These are phyloP conservation scores for Trichoplusia ni DNA, from an alignment of 1,140 invertebrate species.

Conservation along the genomic window DNA sequence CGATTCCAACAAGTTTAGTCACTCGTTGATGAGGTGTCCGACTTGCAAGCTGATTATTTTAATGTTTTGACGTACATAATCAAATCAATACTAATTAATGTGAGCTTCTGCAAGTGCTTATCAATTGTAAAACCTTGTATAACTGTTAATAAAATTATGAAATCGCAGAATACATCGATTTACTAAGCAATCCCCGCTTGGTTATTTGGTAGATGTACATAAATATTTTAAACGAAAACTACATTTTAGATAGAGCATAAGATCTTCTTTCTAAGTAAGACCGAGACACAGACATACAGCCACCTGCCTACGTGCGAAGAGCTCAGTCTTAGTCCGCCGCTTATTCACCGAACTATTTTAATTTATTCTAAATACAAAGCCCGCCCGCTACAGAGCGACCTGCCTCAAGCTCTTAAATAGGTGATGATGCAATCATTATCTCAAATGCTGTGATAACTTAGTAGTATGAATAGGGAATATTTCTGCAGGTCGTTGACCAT, in stretches of 20 bases:
- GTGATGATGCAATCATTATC: slow-evolving; percentile 22
- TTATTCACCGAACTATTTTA: slow-evolving; percentile 76
- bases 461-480: neutral
- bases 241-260: neutral
- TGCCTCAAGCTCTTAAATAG: slow-evolving; percentile 12
- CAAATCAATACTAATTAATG: too few species aligned
- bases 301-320: slow-evolving; percentile 38
- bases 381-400: neutral
- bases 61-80: too few species aligned
- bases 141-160: too few species aligned
- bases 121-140: too few species aligned
- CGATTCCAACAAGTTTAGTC: too few species aligned
- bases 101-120: too few species aligned
- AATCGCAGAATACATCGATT: too few species aligned
- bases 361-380: slow-evolving; percentile 64
- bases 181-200: too few species aligned
- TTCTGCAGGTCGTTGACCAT: neutral
- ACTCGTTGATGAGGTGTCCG: too few species aligned
- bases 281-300: neutral
- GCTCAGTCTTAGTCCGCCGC: slow-evolving; percentile 44
- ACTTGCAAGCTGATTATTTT: too few species aligned
- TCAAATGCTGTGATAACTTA: neutral
- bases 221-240: too few species aligned
- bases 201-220: too few species aligned
- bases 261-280: neutral